A percentile compares a stretch with the other conserved stretches of the same genome.
Evolutionary conservation across 2,888 invertebrate genomes (phyloP).

Genomic region (Xylota sylvarum): DNA sequence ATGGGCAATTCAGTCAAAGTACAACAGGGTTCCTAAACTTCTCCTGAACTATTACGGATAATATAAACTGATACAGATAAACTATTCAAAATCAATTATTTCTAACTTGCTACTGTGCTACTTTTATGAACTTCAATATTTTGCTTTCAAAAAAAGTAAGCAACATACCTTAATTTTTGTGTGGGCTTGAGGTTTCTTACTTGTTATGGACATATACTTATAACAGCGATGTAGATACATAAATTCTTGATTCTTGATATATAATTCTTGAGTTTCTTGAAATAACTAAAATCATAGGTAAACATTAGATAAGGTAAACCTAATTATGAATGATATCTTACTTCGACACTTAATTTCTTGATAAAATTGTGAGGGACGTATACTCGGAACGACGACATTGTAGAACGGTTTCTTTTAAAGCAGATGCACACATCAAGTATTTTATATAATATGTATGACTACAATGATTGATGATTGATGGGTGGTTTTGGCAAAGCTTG

Average conservation of each 20-base stretch:
- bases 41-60: no score
- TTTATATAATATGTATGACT: background rate
- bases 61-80: no score
- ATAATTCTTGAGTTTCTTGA: background rate
- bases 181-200: background rate
- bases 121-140: no score
- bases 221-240: no score
- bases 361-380: no score
- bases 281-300: background rate
- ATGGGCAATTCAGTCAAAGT: no score
- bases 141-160: background rate
- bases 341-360: background rate
- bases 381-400: background rate
- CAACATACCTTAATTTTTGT: background rate
- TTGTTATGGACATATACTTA: no score
- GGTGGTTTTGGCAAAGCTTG: slow-evolving; percentile 47
- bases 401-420: background rate
- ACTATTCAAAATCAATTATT: no score
- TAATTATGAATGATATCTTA: no score
- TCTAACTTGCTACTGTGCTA: no score
- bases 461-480: background rate
- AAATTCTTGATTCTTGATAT: no score
- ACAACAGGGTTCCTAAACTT: no score
- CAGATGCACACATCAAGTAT: slow-evolving; percentile 6
- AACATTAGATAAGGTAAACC: background rate